Conservation (phyloP, 2,113 vertebrate species). For the Menura novaehollandiae region DNA sequence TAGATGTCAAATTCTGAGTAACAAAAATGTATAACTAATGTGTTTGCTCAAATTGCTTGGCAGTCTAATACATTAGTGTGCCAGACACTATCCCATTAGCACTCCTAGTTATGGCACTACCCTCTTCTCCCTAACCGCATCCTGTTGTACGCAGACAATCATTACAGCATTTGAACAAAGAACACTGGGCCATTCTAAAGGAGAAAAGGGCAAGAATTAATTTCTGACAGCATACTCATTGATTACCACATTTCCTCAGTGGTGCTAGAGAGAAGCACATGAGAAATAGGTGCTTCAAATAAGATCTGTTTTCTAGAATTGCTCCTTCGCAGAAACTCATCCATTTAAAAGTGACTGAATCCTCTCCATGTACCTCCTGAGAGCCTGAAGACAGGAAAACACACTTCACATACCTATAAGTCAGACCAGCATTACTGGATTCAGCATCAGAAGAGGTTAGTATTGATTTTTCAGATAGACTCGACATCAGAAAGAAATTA, state of each 20-base stretch:
- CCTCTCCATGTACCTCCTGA: neutral
- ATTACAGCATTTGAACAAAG: neutral
- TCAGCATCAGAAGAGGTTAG: neutral
- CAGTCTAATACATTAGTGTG: neutral
- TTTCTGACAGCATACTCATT: neutral
- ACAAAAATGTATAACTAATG: slow-evolving; percentile 31
- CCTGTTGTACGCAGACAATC: neutral
- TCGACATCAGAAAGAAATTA: neutral
- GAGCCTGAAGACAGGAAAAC: neutral
- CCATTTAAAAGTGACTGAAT: neutral
- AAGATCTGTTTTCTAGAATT: neutral
- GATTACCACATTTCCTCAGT: neutral
- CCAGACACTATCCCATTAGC: neutral
- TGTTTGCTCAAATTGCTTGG: slow-evolving; percentile 15
- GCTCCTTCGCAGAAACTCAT: neutral
- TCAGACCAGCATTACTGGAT: neutral
- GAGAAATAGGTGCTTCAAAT: neutral
- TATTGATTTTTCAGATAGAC: neutral
- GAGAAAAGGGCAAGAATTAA: neutral
- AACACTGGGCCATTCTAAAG: neutral
- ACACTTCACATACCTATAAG: neutral
- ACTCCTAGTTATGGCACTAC: neutral
- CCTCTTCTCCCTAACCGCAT: neutral
- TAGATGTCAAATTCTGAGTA: neutral
- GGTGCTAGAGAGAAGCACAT: neutral